Evolutionary conservation across 2,888 invertebrate genomes (phyloP).

Genomic region (Machimus rusticus): DNA sequence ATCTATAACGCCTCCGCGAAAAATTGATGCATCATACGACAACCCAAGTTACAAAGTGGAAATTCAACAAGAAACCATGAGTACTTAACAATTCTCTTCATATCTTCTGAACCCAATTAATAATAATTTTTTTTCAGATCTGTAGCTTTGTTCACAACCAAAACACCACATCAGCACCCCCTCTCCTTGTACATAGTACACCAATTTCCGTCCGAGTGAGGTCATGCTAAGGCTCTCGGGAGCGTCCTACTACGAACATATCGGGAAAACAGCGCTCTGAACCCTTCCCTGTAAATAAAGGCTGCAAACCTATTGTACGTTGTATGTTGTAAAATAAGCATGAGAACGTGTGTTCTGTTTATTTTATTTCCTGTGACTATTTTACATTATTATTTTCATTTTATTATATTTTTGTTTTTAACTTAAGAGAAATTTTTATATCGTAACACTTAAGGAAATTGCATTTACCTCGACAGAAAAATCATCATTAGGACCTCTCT

Average conservation of each 20-base stretch:
- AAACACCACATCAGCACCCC: neutral
- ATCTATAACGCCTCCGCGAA: slow-evolving; percentile 81
- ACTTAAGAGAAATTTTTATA: neutral
- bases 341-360: neutral
- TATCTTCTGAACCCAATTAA: neutral
- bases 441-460: neutral
- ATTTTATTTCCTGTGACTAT: neutral
- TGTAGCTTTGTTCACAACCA: neutral
- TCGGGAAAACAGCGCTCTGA: neutral
- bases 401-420: neutral
- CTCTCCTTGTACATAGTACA: neutral
- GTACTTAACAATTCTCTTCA: slow-evolving; percentile 63
- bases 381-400: neutral
- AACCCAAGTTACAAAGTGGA: slow-evolving; percentile 95
- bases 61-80: slow-evolving; percentile 91
- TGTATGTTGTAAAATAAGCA: neutral
- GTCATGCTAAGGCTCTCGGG: neutral
- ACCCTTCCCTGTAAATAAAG: neutral
- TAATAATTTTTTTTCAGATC: neutral
- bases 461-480: neutral
- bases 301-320: neutral
- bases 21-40: slow-evolving; percentile 88
- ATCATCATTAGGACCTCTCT: neutral
- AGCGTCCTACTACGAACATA: neutral
- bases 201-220: neutral